Evolutionary conservation across 1,140 invertebrate genomes (phyloP), one percentile per base, ranked within the genome.

Genomic region (Gerris buenoi): DNA sequence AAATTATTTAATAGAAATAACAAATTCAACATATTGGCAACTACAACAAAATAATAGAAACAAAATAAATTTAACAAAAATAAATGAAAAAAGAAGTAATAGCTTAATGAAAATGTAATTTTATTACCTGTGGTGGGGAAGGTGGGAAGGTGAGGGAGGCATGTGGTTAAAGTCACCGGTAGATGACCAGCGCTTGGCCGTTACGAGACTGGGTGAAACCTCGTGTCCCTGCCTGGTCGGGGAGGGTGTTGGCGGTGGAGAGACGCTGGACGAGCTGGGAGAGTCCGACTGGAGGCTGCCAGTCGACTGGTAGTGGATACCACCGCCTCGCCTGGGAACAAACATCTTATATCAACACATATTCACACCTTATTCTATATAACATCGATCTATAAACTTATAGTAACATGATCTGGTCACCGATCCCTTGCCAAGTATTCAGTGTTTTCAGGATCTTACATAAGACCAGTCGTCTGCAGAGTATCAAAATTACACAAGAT

Each of bases 281-380:
- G 88, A 88, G 72, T 91, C 90, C 61, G 88, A 91, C 75, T 92
- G 89, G 57, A 93, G 79, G 56, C 88, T 91, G 29, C 88, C 88
- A 60, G 88, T 91, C 2, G 88, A 91, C 75, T 91, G 89, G 76
- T 91, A 90, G 75, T 90, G 88, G 33, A 87, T 85, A 22, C 84
- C 86, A 71, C 85, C 82, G 77, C 87, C 86, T 73, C 74, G 70
- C 25, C 23, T 27, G 23, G 5, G 23, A n/a, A n/a, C n/a, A n/a
- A n/a, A n/a, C n/a, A n/a, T n/a, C n/a, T n/a, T n/a, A n/a, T n/a
- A n/a, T n/a, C n/a, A n/a, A n/a, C n/a, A n/a, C n/a, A n/a, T n/a
- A n/a, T n/a, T n/a, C n/a, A n/a, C n/a, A n/a, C n/a, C n/a, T n/a
- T n/a, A n/a, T n/a, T n/a, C n/a, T n/a, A n/a, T n/a, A n/a, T n/a